phyloP scores from a whole-genome alignment of 2,113 vertebrate species.

The Numenius arquata region DNA sequence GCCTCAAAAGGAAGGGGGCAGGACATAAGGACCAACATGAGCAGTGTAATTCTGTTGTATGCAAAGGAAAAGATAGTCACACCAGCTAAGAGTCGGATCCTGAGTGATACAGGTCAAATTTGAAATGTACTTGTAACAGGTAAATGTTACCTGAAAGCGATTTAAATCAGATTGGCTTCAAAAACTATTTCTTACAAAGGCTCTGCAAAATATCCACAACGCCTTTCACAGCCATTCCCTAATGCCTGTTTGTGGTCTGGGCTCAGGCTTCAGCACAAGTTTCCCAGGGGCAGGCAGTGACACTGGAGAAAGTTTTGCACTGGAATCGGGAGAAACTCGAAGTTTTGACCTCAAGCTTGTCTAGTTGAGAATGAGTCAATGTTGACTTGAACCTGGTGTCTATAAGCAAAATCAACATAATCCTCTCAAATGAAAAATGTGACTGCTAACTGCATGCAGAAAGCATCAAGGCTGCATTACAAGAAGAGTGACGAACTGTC shows the following conservation, averaged over 20 bases:
- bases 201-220: neutral
- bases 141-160: neutral
- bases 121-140: neutral
- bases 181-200: neutral
- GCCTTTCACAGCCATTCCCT: neutral
- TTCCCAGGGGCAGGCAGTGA: neutral
- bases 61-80: neutral
- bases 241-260: rapidly evolving
- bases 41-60: neutral
- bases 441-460: neutral
- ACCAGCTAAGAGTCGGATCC: neutral
- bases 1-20: neutral
- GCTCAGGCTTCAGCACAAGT: rapidly evolving
- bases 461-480: rapidly evolving
- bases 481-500: neutral
- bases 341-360: neutral
- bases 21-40: rapidly evolving
- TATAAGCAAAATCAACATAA: neutral
- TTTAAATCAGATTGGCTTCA: neutral
- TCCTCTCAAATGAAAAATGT: neutral
- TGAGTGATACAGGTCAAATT: neutral
- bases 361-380: neutral
- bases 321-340: neutral
- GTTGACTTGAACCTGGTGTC: neutral
- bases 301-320: neutral